phyloP scores from a whole-genome alignment of 2,113 vertebrate species.

The Spea multiplicata region DNA sequence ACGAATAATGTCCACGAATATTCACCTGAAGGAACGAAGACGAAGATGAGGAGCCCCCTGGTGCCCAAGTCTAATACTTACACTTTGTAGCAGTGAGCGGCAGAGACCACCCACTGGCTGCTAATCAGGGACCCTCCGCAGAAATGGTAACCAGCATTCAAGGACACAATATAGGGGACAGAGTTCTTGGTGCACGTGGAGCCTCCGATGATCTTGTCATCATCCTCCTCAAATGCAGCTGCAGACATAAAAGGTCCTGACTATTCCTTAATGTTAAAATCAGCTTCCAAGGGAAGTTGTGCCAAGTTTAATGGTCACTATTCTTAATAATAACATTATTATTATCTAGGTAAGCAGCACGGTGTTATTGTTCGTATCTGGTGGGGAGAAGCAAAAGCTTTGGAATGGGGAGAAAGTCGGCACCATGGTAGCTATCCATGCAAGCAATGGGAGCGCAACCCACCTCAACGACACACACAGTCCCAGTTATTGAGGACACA shows the following conservation, averaged over 20 bases:
- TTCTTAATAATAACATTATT: too few relatives aligned
- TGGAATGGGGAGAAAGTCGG: too few relatives aligned
- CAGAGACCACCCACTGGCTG: constrained; percentile 74
- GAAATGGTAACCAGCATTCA: constrained; percentile 71
- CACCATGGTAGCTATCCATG: too few relatives aligned
- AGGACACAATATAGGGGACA: constrained; percentile 72
- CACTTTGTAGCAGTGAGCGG: constrained; percentile 78
- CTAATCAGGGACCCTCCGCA: constrained; percentile 65
- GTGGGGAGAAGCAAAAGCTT: constrained; percentile 55
- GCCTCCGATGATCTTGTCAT: constrained; percentile 77
- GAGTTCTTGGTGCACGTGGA: constrained; percentile 70
- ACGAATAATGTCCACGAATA: too few relatives aligned
- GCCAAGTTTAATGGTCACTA: constrained; percentile 65
- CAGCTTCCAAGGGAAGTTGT: constrained; percentile 80
- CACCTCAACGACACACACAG: too few relatives aligned
- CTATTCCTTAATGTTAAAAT: not conserved
- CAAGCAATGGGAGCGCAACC: too few relatives aligned
- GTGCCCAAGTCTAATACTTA: constrained; percentile 59
- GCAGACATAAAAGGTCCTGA: too few relatives aligned
- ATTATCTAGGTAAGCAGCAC: constrained; percentile 66
- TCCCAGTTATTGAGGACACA: too few relatives aligned
- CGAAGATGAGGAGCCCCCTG: too few relatives aligned
- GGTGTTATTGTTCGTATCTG: constrained; percentile 68
- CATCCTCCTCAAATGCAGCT: constrained; percentile 59
- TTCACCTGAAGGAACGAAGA: too few relatives aligned